A percentile compares a stretch with the other conserved stretches of the same genome.
phyloP scores from a whole-genome alignment of 2,888 invertebrate species.

The Cartodere bifasciata region DNA sequence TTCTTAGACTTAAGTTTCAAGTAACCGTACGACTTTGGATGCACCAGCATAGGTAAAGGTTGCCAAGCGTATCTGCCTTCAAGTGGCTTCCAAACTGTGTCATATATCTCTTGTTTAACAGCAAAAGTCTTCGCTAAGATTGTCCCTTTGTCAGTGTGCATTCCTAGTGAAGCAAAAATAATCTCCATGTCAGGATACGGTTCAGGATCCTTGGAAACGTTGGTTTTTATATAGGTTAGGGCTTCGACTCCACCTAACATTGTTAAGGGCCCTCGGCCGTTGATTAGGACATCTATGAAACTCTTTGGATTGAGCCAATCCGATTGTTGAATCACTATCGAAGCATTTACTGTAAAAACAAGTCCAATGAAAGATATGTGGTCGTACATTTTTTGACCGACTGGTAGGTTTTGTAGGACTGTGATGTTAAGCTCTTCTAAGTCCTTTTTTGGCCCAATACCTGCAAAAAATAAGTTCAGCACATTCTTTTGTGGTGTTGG shows the following conservation, averaged over 20 bases:
- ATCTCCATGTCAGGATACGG: slow-evolving; percentile 56
- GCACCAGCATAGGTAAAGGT: slow-evolving; percentile 52
- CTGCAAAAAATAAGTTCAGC: slow-evolving; percentile 14
- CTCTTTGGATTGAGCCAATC: slow-evolving; percentile 22
- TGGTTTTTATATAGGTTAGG: slow-evolving; percentile 45
- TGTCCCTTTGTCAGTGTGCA: slow-evolving; percentile 25
- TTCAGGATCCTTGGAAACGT: slow-evolving; percentile 38
- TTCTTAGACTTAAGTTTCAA: slow-evolving; percentile 55
- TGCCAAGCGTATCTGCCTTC: slow-evolving; percentile 28
- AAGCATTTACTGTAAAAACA: slow-evolving; percentile 20
- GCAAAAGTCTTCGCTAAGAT: slow-evolving; percentile 34
- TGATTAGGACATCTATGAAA: slow-evolving; percentile 31
- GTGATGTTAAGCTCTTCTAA: slow-evolving; percentile 43
- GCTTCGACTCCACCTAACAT: slow-evolving; percentile 45
- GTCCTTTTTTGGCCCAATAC: slow-evolving; percentile 48
- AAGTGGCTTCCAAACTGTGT: slow-evolving; percentile 42
- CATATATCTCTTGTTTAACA: slow-evolving; percentile 42
- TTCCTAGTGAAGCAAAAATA: slow-evolving; percentile 45
- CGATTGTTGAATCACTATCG: slow-evolving; percentile 17
- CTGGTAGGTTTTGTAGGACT: slow-evolving; percentile 49
- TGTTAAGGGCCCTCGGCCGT: slow-evolving; percentile 41
- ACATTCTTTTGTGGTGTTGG: too few relatives aligned
- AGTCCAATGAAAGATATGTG: slow-evolving; percentile 44
- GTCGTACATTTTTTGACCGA: slow-evolving; percentile 53
- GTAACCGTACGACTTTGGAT: slow-evolving; percentile 58